Conservation (phyloP, 2,113 vertebrate species). For the Hylia prasina region DNA sequence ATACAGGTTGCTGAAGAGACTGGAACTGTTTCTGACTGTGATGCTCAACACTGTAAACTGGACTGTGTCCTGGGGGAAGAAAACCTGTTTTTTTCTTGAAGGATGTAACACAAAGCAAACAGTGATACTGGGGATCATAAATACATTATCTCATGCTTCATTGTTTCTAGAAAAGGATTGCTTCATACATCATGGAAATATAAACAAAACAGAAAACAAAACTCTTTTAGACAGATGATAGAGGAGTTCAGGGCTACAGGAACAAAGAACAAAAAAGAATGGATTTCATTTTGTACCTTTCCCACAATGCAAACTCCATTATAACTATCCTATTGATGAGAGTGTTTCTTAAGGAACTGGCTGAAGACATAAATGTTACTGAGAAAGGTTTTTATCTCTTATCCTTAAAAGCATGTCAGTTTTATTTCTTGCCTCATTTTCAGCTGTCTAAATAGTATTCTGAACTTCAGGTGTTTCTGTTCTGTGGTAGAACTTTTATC, state of each 20-base stretch:
- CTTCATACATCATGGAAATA: conserved; percentile 29
- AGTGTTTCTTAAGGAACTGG: not conserved
- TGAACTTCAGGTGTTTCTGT: not conserved
- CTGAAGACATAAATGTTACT: not conserved
- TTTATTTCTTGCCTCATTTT: not conserved
- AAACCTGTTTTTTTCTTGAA: conserved; percentile 10
- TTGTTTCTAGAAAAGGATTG: conserved; percentile 28
- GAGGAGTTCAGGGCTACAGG: not conserved
- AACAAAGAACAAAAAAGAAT: not conserved
- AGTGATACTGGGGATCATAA: conserved; percentile 2
- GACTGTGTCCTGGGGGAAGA: not conserved
- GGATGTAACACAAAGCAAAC: conserved; percentile 33
- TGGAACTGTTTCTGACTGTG: not conserved
- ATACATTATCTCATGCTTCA: conserved; percentile 38
- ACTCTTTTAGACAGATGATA: not conserved
- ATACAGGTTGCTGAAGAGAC: not conserved
- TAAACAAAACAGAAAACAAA: conserved; percentile 29
- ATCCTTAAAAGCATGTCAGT: not conserved
- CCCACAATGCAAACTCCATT: not conserved
- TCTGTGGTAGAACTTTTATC: not conserved
- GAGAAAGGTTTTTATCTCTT: not conserved
- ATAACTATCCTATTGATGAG: not conserved
- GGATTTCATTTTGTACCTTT: not conserved
- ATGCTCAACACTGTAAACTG: not conserved
- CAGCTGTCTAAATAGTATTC: not conserved